Percentiles rank a stretch among this genome's conserved stretches.
Conservation (phyloP, 2,113 vertebrate species). For the Corynorhinus townsendii region DNA sequence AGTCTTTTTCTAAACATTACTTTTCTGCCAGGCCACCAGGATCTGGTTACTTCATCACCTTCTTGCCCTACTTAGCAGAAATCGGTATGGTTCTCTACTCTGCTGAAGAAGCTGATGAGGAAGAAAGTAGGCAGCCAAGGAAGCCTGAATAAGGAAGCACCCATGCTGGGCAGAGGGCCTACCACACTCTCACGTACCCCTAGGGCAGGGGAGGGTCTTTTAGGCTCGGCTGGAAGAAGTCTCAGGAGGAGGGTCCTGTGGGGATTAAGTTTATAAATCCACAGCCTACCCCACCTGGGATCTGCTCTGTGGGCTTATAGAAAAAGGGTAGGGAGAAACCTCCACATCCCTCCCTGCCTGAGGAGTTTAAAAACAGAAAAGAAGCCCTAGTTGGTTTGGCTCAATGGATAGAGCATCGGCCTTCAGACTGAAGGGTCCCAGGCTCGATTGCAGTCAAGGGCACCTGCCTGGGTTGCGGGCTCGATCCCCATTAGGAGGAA, state of each 20-base stretch:
- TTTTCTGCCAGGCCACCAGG: slow-evolving; percentile 58
- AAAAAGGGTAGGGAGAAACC: neutral
- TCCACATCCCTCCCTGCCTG: neutral
- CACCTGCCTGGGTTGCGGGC: too few relatives aligned
- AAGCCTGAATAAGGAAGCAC: neutral
- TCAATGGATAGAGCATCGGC: too few relatives aligned
- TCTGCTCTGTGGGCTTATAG: neutral
- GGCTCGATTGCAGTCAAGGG: too few relatives aligned
- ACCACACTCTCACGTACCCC: neutral
- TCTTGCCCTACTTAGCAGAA: slow-evolving; percentile 29
- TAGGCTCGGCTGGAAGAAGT: neutral
- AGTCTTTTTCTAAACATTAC: slow-evolving; percentile 70
- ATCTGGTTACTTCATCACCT: slow-evolving; percentile 67
- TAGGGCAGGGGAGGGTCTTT: neutral
- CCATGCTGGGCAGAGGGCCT: neutral
- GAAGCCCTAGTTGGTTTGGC: too few relatives aligned
- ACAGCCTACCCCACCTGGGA: neutral
- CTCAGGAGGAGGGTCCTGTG: neutral
- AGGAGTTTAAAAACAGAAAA: slow-evolving; percentile 17
- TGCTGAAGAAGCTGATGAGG: neutral
- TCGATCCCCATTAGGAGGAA: too few relatives aligned
- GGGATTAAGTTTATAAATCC: neutral
- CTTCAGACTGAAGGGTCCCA: too few relatives aligned
- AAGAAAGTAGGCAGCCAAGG: neutral
- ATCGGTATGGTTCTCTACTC: neutral